Evolutionary conservation across 2,113 vertebrate species (phyloP).

Genomic region (Uria lomvia): DNA sequence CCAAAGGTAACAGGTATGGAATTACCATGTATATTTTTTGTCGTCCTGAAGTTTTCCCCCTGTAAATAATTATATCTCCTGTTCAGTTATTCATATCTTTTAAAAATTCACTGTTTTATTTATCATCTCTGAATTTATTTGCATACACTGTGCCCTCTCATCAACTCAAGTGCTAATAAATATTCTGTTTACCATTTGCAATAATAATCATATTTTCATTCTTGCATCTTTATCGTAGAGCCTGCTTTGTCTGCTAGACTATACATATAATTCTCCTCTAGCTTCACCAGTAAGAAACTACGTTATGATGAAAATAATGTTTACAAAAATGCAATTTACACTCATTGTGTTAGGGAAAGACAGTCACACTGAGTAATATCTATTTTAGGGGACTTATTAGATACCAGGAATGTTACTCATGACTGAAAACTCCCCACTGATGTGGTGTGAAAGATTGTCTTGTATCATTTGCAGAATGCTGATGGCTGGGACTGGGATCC

Average conservation of each 20-base stretch:
- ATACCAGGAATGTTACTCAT: not conserved
- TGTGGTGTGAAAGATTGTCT: not conserved
- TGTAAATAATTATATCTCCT: constrained; percentile 12
- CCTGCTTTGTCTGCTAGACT: not conserved
- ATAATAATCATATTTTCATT: constrained; percentile 22
- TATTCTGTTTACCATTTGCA: not conserved
- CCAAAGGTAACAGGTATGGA: not conserved
- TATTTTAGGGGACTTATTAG: not conserved
- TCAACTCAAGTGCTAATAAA: constrained; percentile 28
- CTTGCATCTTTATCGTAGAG: not conserved
- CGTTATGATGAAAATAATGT: not conserved
- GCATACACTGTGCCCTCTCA: not conserved
- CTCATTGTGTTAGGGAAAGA: not conserved
- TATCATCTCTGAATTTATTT: constrained; percentile 49
- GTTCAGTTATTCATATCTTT: constrained; percentile 32
- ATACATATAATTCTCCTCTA: not conserved
- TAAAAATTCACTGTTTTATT: constrained; percentile 42
- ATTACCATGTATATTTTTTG: not conserved
- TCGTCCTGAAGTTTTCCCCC: not conserved
- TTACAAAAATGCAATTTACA: constrained; percentile 26
- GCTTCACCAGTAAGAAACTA: not conserved
- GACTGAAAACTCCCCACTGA: not conserved
- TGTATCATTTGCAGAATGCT: not conserved
- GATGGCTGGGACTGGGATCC: not conserved
- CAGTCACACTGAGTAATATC: not conserved